These are phyloP conservation scores for Cabera pusaria DNA, from an alignment of 2,888 invertebrate species.

Conservation along the genomic window DNA sequence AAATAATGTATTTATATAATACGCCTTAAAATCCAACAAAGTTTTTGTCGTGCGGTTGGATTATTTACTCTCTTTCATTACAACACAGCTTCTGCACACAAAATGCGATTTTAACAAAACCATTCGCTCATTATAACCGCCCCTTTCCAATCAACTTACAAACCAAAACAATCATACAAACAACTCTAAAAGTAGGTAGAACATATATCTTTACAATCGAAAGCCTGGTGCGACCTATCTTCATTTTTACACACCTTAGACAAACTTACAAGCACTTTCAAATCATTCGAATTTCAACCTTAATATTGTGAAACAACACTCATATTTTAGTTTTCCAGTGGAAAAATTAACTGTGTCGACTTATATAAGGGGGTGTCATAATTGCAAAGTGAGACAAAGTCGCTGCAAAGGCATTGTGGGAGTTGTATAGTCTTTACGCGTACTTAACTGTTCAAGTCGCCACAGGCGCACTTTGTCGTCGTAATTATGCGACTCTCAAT, in stretches of 20 bases:
- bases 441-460: slow-evolving; percentile 74
- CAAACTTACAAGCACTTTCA: slow-evolving; percentile 4
- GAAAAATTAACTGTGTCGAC: slow-evolving; percentile 44
- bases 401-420: slow-evolving; percentile 75
- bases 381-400: slow-evolving; percentile 80
- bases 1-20: no score
- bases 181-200: slow-evolving; percentile 5
- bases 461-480: slow-evolving; percentile 68
- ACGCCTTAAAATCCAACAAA: no score
- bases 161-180: slow-evolving; percentile 7
- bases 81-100: no score
- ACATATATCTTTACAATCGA: slow-evolving; percentile 17
- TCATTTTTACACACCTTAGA: slow-evolving; percentile 19
- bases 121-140: neutral
- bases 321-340: slow-evolving; percentile 10
- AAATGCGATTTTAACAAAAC: no score
- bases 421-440: slow-evolving; percentile 67
- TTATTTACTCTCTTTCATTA: no score
- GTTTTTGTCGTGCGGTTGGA: no score
- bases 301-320: slow-evolving; percentile 29
- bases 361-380: slow-evolving; percentile 76
- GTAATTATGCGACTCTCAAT: slow-evolving; percentile 71
- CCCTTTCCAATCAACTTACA: neutral
- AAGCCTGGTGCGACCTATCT: slow-evolving; percentile 24
- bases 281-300: slow-evolving; percentile 9